Percentiles rank a stretch among this genome's conserved stretches.
phyloP scores from a whole-genome alignment of 2,113 vertebrate genomes.

The Saguinus midas region DNA sequence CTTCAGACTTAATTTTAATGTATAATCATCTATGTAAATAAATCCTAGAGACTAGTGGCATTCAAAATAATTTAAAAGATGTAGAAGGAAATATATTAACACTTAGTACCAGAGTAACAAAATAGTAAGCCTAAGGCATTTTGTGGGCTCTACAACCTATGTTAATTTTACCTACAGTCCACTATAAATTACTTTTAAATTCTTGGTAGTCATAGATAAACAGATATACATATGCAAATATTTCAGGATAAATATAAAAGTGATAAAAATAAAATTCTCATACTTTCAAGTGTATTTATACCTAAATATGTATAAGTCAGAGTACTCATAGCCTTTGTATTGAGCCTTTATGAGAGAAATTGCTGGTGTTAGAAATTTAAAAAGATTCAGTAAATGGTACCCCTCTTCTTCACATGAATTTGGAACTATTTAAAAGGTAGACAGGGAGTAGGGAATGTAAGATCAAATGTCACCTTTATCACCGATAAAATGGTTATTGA shows the following conservation, averaged over 20 bases:
- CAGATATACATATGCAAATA: not conserved
- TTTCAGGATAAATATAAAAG: constrained; percentile 15
- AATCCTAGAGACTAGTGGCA: constrained; percentile 10
- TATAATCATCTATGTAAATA: constrained; percentile 45
- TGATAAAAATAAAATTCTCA: constrained; percentile 38
- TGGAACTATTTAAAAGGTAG: not conserved
- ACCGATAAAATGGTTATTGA: not conserved
- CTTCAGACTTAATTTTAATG: constrained; percentile 56
- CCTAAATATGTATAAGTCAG: not conserved
- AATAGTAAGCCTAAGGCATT: not conserved
- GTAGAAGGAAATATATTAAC: not conserved
- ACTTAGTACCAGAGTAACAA: constrained; percentile 25
- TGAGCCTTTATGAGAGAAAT: not conserved
- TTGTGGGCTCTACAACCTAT: constrained; percentile 16
- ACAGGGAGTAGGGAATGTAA: not conserved
- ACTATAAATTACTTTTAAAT: constrained; percentile 5
- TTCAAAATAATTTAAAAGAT: constrained; percentile 62
- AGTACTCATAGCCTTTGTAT: not conserved
- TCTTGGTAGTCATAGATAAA: constrained; percentile 6
- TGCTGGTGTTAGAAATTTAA: not conserved
- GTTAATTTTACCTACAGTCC: not conserved
- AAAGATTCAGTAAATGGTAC: not conserved
- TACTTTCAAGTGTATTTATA: not conserved
- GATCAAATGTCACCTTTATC: not conserved
- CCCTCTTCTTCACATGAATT: not conserved